phyloP scores from a whole-genome alignment of 2,888 invertebrate species.

The Salticus scenicus region DNA sequence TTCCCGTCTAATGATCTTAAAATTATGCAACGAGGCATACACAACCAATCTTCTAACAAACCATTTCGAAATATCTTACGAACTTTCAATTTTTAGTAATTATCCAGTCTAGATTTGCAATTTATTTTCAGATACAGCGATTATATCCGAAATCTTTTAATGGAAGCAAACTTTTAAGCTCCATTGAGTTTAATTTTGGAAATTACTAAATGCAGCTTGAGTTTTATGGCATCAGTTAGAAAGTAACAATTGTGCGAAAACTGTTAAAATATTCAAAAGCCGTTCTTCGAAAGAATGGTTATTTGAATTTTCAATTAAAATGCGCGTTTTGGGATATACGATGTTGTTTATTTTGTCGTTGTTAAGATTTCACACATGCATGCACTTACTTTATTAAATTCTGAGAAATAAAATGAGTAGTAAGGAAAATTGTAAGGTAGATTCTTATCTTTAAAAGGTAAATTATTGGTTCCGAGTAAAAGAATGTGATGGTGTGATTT shows the following conservation, averaged over 20 bases:
- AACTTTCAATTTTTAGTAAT: slow-evolving; percentile 26
- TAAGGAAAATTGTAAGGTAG: too few relatives aligned
- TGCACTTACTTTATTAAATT: too few relatives aligned
- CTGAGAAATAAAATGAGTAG: too few relatives aligned
- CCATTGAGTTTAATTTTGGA: slow-evolving; percentile 14
- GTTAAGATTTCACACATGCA: too few relatives aligned
- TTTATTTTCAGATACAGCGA: slow-evolving; percentile 22
- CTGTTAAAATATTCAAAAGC: too few relatives aligned
- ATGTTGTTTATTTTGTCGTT: too few relatives aligned
- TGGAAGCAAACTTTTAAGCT: slow-evolving; percentile 12
- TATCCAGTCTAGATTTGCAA: slow-evolving; percentile 31
- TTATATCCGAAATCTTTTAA: slow-evolving; percentile 19
- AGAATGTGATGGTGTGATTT: too few relatives aligned
- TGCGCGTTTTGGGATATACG: too few relatives aligned
- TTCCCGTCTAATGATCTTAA: background rate
- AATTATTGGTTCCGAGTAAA: too few relatives aligned
- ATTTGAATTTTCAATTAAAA: background rate
- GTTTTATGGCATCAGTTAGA: background rate
- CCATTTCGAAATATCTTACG: background rate
- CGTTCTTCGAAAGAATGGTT: too few relatives aligned
- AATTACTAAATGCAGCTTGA: background rate
- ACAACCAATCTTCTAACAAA: background rate
- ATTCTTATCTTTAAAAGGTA: too few relatives aligned
- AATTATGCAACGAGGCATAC: background rate
- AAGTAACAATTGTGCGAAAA: background rate